These are phyloP conservation scores for Anaspis maculata DNA, from an alignment of 2,888 invertebrate species.

Conservation along the genomic window DNA sequence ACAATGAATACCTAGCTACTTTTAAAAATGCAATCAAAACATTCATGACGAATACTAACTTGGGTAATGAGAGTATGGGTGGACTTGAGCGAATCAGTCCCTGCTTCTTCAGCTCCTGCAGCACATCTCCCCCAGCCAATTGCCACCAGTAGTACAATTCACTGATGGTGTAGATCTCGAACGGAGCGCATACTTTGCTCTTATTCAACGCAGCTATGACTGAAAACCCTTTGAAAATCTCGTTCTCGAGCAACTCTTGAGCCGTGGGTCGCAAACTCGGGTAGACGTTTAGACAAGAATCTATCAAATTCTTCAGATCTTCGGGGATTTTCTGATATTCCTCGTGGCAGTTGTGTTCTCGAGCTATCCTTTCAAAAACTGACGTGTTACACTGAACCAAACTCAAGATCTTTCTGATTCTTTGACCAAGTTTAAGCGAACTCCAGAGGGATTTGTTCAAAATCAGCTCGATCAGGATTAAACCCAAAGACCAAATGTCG, in stretches of 20 bases:
- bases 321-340: slow-evolving; percentile 54
- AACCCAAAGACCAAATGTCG: slow-evolving; percentile 93
- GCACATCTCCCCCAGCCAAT: slow-evolving; percentile 90
- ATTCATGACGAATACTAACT: slow-evolving; percentile 47
- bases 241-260: slow-evolving; percentile 48
- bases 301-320: slow-evolving; percentile 54
- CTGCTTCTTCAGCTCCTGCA: slow-evolving; percentile 81
- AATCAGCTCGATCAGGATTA: slow-evolving; percentile 74
- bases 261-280: slow-evolving; percentile 56
- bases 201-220: slow-evolving; percentile 23
- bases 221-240: slow-evolving; percentile 43
- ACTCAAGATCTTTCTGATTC: slow-evolving; percentile 66
- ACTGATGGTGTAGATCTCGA: slow-evolving; percentile 50
- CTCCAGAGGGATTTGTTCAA: slow-evolving; percentile 64
- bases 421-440: slow-evolving; percentile 64
- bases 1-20: no score
- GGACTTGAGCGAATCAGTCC: slow-evolving; percentile 82
- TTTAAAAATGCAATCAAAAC: no score
- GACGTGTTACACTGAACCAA: slow-evolving; percentile 52
- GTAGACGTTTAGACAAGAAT: slow-evolving; percentile 62
- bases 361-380: slow-evolving; percentile 63
- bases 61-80: slow-evolving; percentile 70
- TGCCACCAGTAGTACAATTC: slow-evolving; percentile 94
- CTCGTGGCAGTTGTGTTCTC: slow-evolving; percentile 67
- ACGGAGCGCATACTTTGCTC: slow-evolving; percentile 32